These are phyloP conservation scores for Pterocles gutturalis DNA, from an alignment of 2,113 vertebrate genomes.

Conservation along the genomic window DNA sequence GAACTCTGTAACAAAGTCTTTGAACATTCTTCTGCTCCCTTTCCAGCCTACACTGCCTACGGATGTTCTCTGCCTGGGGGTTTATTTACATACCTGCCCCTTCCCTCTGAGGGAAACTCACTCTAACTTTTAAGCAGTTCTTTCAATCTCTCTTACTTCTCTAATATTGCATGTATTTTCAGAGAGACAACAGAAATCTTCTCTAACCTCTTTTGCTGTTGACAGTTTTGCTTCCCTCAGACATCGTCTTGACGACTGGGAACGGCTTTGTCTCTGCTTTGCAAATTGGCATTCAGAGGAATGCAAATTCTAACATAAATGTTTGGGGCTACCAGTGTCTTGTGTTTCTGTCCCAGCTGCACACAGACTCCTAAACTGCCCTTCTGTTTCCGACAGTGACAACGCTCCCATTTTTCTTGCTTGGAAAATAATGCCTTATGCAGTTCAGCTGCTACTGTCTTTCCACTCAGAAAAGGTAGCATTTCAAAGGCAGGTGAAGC, in stretches of 20 bases:
- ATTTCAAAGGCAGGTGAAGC: not conserved
- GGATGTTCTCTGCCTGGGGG: not conserved
- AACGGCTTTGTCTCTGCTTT: not conserved
- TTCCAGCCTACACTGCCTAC: not conserved
- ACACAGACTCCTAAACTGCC: not conserved
- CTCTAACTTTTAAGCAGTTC: not conserved
- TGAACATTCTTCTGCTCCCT: not conserved
- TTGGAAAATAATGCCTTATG: not conserved
- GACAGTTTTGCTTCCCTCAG: not conserved
- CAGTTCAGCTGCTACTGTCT: not conserved
- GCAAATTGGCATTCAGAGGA: not conserved
- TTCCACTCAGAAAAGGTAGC: not conserved
- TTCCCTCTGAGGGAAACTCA: not conserved
- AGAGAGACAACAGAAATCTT: not conserved
- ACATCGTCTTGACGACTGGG: not conserved
- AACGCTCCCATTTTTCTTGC: not conserved
- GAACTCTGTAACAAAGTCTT: not conserved
- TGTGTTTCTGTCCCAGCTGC: not conserved
- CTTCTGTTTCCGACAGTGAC: not conserved
- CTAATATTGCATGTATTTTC: not conserved
- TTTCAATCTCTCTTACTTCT: not conserved
- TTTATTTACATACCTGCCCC: not conserved
- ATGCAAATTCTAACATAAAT: slow-evolving; percentile 7
- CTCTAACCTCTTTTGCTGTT: not conserved
- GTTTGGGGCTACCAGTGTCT: not conserved